phyloP scores from a whole-genome alignment of 2,113 vertebrate species.

The Eptatretus burgeri region DNA sequence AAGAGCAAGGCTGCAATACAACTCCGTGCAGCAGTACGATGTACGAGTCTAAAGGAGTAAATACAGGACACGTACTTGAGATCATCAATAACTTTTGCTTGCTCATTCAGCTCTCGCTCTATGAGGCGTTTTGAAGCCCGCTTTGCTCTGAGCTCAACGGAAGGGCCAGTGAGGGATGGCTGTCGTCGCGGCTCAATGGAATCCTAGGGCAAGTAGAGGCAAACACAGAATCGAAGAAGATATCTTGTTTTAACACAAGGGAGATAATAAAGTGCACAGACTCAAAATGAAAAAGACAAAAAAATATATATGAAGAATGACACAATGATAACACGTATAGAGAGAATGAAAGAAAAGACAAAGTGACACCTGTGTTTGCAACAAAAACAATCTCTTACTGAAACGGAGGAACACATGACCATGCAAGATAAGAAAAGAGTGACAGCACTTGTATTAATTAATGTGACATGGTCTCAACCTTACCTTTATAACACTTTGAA shows the following conservation, averaged over 20 bases:
- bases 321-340: too few species aligned
- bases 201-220: constrained; percentile 23
- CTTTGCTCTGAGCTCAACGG: constrained; percentile 37
- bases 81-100: constrained; percentile 93
- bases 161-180: constrained; percentile 25
- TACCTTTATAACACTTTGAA: too few species aligned
- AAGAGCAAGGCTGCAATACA: too few species aligned
- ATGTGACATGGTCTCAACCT: too few species aligned
- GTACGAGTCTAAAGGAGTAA: not conserved
- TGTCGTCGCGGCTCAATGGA: constrained; percentile 37
- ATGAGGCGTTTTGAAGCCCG: constrained; percentile 69
- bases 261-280: not conserved
- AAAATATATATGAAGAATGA: too few species aligned
- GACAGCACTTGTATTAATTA: too few species aligned
- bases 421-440: not conserved
- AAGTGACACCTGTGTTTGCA: not conserved
- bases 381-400: not conserved
- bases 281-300: not conserved
- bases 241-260: not conserved
- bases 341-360: not conserved
- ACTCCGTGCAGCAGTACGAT: too few species aligned
- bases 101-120: constrained; percentile 80
- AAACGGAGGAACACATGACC: not conserved
- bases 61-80: constrained; percentile 47
- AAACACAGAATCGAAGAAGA: too few species aligned